Evolutionary conservation across 1,140 invertebrate genomes (phyloP).

Genomic region (Achroia grisella): DNA sequence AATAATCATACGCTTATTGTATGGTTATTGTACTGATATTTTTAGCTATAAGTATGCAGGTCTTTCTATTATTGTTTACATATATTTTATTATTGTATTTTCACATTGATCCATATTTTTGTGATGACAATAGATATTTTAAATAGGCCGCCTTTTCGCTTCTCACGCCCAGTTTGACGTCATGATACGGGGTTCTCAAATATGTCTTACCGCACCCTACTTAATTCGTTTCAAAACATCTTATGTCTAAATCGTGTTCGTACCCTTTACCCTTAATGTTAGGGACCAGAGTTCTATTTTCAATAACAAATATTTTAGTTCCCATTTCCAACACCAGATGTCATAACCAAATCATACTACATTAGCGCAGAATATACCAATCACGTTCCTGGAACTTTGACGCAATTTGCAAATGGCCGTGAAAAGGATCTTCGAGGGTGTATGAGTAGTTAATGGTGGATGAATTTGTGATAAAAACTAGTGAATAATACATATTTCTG

Average conservation of each 20-base stretch:
- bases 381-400: conserved; percentile 62
- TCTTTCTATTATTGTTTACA: no score
- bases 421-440: conserved; percentile 68
- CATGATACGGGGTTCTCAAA: conserved; percentile 65
- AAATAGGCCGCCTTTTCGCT: conserved; percentile 34
- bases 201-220: conserved; percentile 65
- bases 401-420: conserved; percentile 74
- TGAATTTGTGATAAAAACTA: conserved; percentile 61
- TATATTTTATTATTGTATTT: no score
- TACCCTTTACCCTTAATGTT: conserved; percentile 10
- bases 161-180: conserved; percentile 74
- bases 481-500: conserved; percentile 58
- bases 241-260: conserved; percentile 17
- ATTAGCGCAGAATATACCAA: conserved; percentile 62
- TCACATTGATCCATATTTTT: no score
- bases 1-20: no score
- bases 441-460: conserved; percentile 69
- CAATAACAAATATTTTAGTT: conserved; percentile 29
- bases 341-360: conserved; percentile 35
- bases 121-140: no score
- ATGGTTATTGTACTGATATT: no score
- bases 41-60: no score
- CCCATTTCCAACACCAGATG: conserved; percentile 30
- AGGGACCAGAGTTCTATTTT: conserved; percentile 21
- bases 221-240: conserved; percentile 26